Evolutionary conservation across 1,140 invertebrate species (phyloP), one percentile per base, ranked within the genome.

Genomic region (Drosophila nigrodunni): DNA sequence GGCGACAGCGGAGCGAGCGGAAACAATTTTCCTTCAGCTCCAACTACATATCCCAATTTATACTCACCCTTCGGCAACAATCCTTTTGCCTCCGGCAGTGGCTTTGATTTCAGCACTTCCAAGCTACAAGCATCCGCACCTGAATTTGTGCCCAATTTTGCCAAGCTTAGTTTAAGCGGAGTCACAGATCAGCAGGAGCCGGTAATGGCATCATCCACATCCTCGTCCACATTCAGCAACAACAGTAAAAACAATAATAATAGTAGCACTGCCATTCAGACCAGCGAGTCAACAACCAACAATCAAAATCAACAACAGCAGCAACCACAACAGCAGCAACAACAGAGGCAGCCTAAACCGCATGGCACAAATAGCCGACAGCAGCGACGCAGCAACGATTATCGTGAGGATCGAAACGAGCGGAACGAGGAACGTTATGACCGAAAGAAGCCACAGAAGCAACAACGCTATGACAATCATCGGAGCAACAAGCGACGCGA

Each of bases 381-480:
- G 5, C 87, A 91, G 47, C 80, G 88, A 34, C 85, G 82, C 30
- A 77, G 82, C 30, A 77, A 74, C 6, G 87, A 87, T 7, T 81
- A 88, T 15, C 82, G 82, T 0, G 82, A 86, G 8, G 82, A 85
- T n/a, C 80, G 85, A 8, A 37, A 41, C 37, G 85, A 74, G 41
- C 74, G 85, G 25, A 44, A 64, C 61, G 85, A 74, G 54, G 67
- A 65, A 55, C 62, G 62, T 10, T 80, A 81, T 13, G 78, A 83
- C 43, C 55, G 72, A 7, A 82, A 82, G 54, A 89, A 86, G 50
- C 89, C 82, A 7, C 80, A 91, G 50, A 88, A 91, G 61, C 85
- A 91, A 66, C 85, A 91, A 34, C 89, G 89, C 54, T 90, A 92
- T 41, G 91, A 92, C 60, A 92, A 92, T 80, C 88, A 92, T 74